Conservation (phyloP, 2,113 vertebrate genomes). For the Limanda limanda region DNA sequence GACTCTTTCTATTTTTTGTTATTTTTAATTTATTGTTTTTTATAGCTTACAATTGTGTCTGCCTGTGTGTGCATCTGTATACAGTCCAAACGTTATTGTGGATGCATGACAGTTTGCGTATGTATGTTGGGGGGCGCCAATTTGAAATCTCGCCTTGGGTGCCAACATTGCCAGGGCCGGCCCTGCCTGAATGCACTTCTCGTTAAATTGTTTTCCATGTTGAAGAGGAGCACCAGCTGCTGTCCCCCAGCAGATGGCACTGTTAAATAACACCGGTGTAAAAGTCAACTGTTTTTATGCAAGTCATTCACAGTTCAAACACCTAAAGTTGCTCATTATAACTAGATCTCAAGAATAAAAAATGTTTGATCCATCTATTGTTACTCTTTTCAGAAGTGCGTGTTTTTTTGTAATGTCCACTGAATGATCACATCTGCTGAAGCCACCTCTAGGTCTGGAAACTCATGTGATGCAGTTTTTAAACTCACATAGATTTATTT, state of each 20-base stretch:
- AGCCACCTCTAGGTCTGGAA: neutral
- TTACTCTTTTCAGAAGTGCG: neutral
- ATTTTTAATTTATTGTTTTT: too few species aligned
- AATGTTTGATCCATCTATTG: neutral
- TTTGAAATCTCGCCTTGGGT: too few species aligned
- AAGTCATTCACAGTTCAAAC: conserved; percentile 51
- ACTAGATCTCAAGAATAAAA: neutral
- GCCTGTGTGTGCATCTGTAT: too few species aligned
- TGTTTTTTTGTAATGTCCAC: neutral
- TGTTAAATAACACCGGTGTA: conserved; percentile 19
- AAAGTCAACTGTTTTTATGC: conserved; percentile 28
- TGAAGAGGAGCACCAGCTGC: conserved; percentile 6
- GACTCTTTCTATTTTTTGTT: too few species aligned
- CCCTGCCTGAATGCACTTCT: neutral
- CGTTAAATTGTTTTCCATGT: neutral
- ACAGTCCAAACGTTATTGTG: too few species aligned
- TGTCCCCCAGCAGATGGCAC: conserved; percentile 70
- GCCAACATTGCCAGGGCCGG: too few species aligned
- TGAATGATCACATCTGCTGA: neutral
- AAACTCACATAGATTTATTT: neutral
- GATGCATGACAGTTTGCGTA: too few species aligned
- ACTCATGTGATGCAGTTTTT: neutral
- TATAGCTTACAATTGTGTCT: too few species aligned
- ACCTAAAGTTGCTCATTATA: neutral
- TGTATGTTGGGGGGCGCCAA: too few species aligned